Percentiles rank a stretch among this genome's conserved stretches.
Conservation (phyloP, 2,888 invertebrate genomes). For the Cosmorhoe ocellata region DNA sequence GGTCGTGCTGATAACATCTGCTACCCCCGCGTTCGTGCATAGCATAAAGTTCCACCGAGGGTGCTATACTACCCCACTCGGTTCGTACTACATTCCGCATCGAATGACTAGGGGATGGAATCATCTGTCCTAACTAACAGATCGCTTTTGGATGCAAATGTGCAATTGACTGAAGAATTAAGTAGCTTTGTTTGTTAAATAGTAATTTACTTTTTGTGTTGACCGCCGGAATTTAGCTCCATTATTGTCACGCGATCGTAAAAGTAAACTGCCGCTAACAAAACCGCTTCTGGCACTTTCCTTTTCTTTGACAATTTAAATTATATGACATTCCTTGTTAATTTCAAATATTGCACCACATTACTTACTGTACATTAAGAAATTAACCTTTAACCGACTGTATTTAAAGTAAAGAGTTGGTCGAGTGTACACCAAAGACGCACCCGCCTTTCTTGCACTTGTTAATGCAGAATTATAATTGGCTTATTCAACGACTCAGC, state of each 20-base stretch:
- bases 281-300: background rate
- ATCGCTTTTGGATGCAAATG: slow-evolving; percentile 29
- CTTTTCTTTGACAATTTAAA: background rate
- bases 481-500: slow-evolving; percentile 57
- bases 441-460: slow-evolving; percentile 57
- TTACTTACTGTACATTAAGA: slow-evolving; percentile 16
- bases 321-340: background rate
- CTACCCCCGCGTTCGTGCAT: slow-evolving; percentile 52
- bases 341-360: slow-evolving; percentile 12
- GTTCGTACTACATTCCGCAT: slow-evolving; percentile 38
- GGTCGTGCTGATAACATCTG: slow-evolving; percentile 71
- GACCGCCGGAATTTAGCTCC: background rate
- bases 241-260: slow-evolving; percentile 17
- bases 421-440: slow-evolving; percentile 30
- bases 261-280: slow-evolving; percentile 5
- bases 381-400: slow-evolving; percentile 25
- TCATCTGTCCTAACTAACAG: slow-evolving; percentile 53
- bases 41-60: slow-evolving; percentile 34
- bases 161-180: slow-evolving; percentile 38
- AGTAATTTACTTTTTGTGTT: slow-evolving; percentile 13
- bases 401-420: slow-evolving; percentile 31
- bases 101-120: slow-evolving; percentile 51
- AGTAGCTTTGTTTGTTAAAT: slow-evolving; percentile 36
- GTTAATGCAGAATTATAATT: slow-evolving; percentile 62
- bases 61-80: slow-evolving; percentile 34